Base-by-base conservation (phyloP, 2,888 invertebrate genomes). In the Drosophila quasianomalipes region DNA sequence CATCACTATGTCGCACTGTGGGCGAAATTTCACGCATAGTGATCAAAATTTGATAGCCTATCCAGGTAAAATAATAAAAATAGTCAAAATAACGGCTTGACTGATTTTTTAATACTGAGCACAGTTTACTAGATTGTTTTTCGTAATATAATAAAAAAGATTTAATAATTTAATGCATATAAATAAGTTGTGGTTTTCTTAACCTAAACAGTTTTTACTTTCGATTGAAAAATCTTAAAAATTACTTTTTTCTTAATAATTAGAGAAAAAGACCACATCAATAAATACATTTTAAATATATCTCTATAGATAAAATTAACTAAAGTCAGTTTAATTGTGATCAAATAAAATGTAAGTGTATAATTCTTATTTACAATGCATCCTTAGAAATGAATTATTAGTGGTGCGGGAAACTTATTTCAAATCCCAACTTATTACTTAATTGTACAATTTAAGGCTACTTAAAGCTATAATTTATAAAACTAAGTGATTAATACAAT, bases 1-100 rank as follows among this genome's bases (percentile, higher is more conserved):
- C 64, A 53, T 59, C 33, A 37, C 26, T 39, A 54, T 10, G 14
- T 3, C 19, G 30, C 44, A 82, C 79, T 64, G 82, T 80, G 82
- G 79, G 5, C 41, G 10, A n/a, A 5, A 31, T 12, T 1, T 37
- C 1, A 5, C 3, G 16, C 4, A 4, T 10, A 12, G 6, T 44
- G 16, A 4, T 12, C 39, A 47, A 60, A 49, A 39, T n/a, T 31
- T 14, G 10, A 5, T 22, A 4, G 59, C 6, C 49, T 49, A 26
- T 22, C 47, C 3, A 5, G 2, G 5, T 9, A 6, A 14, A 4
- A 9, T 4, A 26, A 16, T 16, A 33, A 4, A 14, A 22, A 22
- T 14, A 33, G 2, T 3, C 5, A 4, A 54, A 26, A 33, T 5
- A 26, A 5, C 3, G 10, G 6, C 4, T 22, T 9, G 53, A 5